phyloP scores from a whole-genome alignment of 2,888 invertebrate genomes.

The Cinara cedri region DNA sequence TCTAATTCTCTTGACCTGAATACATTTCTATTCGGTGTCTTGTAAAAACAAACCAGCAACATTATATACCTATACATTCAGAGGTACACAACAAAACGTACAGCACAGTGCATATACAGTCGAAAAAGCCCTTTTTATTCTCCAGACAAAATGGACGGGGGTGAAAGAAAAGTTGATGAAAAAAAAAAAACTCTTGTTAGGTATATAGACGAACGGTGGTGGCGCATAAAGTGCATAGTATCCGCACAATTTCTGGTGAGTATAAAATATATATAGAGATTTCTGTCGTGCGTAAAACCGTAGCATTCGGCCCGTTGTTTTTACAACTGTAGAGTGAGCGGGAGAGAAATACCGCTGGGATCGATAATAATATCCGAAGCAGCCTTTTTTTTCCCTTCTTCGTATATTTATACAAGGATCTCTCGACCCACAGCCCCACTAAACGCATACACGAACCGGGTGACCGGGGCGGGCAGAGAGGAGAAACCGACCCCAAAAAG shows the following conservation, averaged over 20 bases:
- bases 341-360: neutral
- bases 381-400: neutral
- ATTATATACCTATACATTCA: neutral
- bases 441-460: neutral
- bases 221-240: no score
- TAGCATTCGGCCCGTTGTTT: neutral
- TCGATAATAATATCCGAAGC: constrained; percentile 44
- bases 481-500: constrained; percentile 22
- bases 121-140: no score
- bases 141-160: no score
- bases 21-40: neutral
- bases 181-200: no score
- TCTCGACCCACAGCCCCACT: constrained; percentile 34
- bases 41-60: neutral
- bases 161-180: no score
- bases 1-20: constrained; percentile 18
- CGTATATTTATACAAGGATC: no score
- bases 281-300: neutral
- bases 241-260: neutral
- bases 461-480: no score
- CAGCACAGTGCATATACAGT: no score
- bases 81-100: no score
- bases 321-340: neutral
- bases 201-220: no score
- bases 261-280: neutral